A percentile compares a stretch with the other conserved stretches of the same genome.
Conservation (phyloP, 2,113 vertebrate genomes). For the Oryzias melastigma region DNA sequence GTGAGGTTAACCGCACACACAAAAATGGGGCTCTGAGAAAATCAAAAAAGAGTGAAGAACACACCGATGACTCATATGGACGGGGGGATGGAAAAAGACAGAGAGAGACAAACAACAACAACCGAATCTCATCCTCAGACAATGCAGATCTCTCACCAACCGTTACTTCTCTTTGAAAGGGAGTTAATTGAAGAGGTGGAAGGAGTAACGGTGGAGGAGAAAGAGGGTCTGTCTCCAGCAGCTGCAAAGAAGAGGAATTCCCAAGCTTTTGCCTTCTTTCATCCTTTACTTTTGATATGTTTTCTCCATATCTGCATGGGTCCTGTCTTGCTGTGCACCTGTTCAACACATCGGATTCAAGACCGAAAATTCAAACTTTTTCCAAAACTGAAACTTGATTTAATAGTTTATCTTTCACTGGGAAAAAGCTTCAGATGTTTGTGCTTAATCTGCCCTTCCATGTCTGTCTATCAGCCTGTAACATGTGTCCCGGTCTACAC, state of each 20-base stretch:
- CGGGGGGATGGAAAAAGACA: conserved; percentile 43
- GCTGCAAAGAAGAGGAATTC: conserved; percentile 37
- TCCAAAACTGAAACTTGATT: too few relatives aligned
- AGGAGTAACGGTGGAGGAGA: conserved; percentile 38
- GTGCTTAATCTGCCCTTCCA: conserved; percentile 2
- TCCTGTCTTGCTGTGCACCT: not conserved
- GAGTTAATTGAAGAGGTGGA: conserved; percentile 63
- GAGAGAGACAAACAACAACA: conserved; percentile 66
- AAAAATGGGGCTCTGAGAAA: conserved; percentile 68
- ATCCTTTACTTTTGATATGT: conserved; percentile 10
- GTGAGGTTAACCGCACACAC: conserved; percentile 63
- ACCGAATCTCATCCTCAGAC: conserved; percentile 60
- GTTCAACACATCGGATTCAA: too few relatives aligned
- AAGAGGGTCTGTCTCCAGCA: conserved; percentile 39
- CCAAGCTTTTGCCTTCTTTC: conserved; percentile 26
- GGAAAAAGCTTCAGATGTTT: conserved; percentile 10
- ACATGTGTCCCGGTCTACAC: conserved; percentile 35
- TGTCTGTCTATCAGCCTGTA: conserved; percentile 38
- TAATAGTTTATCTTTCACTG: too few relatives aligned
- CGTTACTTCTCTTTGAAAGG: conserved; percentile 60
- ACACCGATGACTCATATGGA: conserved; percentile 49
- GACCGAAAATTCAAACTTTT: too few relatives aligned
- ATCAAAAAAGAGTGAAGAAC: conserved; percentile 66
- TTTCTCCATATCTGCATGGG: conserved; percentile 18
- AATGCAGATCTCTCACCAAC: conserved; percentile 57